Conservation (phyloP, 2,888 invertebrate genomes). For the Pristionchus exspectatus region DNA sequence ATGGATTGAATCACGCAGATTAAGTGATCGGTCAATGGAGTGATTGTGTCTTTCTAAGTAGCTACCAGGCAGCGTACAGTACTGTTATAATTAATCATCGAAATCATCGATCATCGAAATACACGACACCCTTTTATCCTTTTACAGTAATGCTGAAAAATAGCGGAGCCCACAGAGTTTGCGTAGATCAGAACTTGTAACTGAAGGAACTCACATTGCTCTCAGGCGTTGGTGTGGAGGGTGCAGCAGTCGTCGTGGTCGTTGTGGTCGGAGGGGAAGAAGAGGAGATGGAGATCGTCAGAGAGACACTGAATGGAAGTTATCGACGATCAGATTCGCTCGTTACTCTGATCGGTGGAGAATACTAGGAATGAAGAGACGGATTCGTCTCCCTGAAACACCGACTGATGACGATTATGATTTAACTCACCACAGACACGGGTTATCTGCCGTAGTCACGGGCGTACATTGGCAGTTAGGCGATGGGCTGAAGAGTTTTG, state of each 20-base stretch:
- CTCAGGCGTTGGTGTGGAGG: neutral
- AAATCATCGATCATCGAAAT: too few relatives aligned
- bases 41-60: neutral
- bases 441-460: conserved; percentile 40
- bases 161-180: too few relatives aligned
- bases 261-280: neutral
- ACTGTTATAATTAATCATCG: too few relatives aligned
- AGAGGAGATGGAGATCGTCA: neutral
- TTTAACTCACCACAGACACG: conserved; percentile 35
- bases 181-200: too few relatives aligned
- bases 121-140: too few relatives aligned
- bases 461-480: conserved; percentile 47
- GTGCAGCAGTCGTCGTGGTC: neutral
- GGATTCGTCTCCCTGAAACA: too few relatives aligned
- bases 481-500: conserved; percentile 5
- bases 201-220: neutral
- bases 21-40: neutral
- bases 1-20: neutral
- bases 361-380: neutral
- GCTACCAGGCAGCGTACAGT: too few relatives aligned
- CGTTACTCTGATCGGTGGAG: neutral
- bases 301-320: conserved; percentile 31
- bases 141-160: too few relatives aligned
- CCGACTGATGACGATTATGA: too few relatives aligned
- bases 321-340: neutral